Percentiles rank a stretch among this genome's conserved stretches.
These are phyloP conservation scores for Poeciliopsis paucimaculata DNA, from an alignment of 2,797 vertebrate species.

Conservation along the genomic window DNA sequence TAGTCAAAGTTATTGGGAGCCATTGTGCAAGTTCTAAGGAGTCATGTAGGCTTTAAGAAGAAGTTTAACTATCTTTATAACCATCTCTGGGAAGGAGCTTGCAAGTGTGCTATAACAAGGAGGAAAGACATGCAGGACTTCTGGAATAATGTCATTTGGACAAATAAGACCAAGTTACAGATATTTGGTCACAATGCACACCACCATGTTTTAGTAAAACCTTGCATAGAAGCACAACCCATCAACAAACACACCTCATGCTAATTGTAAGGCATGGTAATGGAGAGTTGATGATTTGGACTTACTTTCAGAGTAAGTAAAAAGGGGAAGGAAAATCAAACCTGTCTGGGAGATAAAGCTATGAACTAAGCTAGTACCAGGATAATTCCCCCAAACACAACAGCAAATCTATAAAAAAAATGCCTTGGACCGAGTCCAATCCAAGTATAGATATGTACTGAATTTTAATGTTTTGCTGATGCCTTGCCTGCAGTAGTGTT, in stretches of 20 bases:
- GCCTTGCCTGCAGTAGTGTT: background rate
- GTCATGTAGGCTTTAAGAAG: background rate
- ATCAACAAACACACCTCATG: background rate
- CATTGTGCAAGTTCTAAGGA: background rate
- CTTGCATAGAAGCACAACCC: background rate
- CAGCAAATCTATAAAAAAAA: background rate
- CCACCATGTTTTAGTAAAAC: background rate
- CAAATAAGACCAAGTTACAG: background rate
- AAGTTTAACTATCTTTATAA: background rate
- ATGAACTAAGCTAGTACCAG: background rate
- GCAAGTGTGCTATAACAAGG: background rate
- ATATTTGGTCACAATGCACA: background rate
- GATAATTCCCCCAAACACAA: background rate
- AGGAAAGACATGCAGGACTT: background rate
- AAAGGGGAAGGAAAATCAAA: background rate
- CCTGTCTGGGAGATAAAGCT: background rate
- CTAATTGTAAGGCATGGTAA: background rate
- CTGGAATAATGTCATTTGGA: background rate
- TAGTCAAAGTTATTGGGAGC: background rate
- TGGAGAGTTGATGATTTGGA: background rate
- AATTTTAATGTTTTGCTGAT: background rate
- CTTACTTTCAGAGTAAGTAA: background rate
- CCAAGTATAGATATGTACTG: background rate
- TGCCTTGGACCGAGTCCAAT: background rate
- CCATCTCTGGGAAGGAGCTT: background rate